Evolutionary conservation across 2,113 vertebrate species (phyloP), one percentile per base, ranked within the genome.

Genomic region (Anser cygnoides): DNA sequence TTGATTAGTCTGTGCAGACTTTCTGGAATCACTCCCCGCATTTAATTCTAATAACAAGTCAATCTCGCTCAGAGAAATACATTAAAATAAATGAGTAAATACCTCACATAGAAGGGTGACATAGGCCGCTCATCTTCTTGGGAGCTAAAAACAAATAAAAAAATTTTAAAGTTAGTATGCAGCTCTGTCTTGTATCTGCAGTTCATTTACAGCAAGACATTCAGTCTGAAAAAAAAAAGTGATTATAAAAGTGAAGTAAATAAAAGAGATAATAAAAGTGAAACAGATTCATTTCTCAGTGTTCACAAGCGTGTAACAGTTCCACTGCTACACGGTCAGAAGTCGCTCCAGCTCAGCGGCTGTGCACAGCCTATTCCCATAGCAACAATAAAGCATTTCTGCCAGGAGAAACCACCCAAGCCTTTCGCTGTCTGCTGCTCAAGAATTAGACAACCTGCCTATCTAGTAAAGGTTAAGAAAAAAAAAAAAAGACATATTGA

Each of bases 71-170:
- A 84, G 49, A 90, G 72, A 78, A 91, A 91, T 4, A 66, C 72
- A 93, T 63, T 57, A 59, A 89, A 59, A 80, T 54, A 92, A 85
- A 2, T 20, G 59, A 94, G 68, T 89, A 98, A 95, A 97, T 98
- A 99, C 99, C 99, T 99, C 96, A 99, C 97, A 81, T 98, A 99
- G 98, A 99, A 99, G 65, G 99, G 98, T 97, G 99, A 99, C 96
- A 99, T 98, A 55, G 99, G 98, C 89, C 98, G 98, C 85, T 99
- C 99, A 75, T 99, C 98, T 79, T 99, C 99, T 90, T 98, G 98
- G 35, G 98, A 98, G 96, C 99, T 99, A 92, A 93, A 98, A 97
- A 76, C 31, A 97, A 97, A 97, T 82, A 33, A 95, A 2, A 90
- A 10, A 35, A 52, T 84, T 82, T 88, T 21, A 35, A 91, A 83